Base-by-base conservation (phyloP, 2,797 vertebrate genomes). In the Halcyon chelicuti region DNA sequence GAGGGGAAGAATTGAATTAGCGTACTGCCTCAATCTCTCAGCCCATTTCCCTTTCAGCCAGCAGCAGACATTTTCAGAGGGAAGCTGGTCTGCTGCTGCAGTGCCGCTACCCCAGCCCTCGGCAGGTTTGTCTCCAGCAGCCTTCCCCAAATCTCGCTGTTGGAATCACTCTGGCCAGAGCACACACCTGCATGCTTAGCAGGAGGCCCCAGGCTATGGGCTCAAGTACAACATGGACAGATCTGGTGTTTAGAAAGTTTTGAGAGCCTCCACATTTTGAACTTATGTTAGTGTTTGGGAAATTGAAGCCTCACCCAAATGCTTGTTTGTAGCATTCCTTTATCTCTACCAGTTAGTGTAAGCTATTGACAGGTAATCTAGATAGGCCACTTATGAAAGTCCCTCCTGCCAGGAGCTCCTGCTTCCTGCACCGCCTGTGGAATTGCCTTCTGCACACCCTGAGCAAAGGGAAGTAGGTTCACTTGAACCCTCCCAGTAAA, bases 141-240 rank as follows among this genome's bases (percentile, higher is more conserved):
- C 39, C 19, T 51, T 31, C 17, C 25, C 29, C 4, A 5, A 44
- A 33, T 39, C 42, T 58, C 2, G 1, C 44, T 51, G 10, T 49
- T 61, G 49, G 79, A 65, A 52, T 46, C 25, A 2, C 60, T 88
- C 17, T 1, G 2, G 42, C 2, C 10, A 2, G 7, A 15, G 33
- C 14, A 19, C 12, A 3, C 23, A 26, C 5, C 61, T 33, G 8
- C 18, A 2, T 15, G 61, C 61, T 46, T 83, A 31, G 31, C 42
- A 55, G 67, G 35, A 31, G 25, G 25, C n/a, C 42, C 9, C 10
- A 52, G 63, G 3, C 7, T 33, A 44, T 3, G 0, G 39, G 21
- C 1, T 0, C 28, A 83, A 40, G 31, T 25, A 17, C 31, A n/a
- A 5, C 3, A 0, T 26, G 29, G 21, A 7, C 35, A 28, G 23